These are phyloP conservation scores for Drosophila lini DNA, from an alignment of 1,140 invertebrate species.

Conservation along the genomic window DNA sequence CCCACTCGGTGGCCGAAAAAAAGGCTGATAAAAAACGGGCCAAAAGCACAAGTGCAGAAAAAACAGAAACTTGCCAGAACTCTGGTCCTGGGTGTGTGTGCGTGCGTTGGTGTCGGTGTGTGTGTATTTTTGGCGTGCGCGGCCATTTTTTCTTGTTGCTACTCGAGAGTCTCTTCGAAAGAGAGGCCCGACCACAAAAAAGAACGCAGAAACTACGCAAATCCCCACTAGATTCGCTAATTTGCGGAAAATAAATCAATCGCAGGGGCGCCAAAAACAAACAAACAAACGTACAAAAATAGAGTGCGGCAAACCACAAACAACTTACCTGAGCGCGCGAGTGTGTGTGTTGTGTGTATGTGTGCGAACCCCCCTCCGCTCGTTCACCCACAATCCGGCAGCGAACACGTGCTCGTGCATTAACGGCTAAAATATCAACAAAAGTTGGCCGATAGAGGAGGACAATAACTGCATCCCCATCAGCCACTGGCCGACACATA, in stretches of 20 bases:
- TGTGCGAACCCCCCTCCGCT: slow-evolving; percentile 4
- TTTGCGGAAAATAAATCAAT: slow-evolving; percentile 42
- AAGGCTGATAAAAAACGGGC: slow-evolving; percentile 41
- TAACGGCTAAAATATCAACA: slow-evolving; percentile 61
- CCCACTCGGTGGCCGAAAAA: slow-evolving; percentile 53
- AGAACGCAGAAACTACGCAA: slow-evolving; percentile 33
- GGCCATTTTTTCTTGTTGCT: slow-evolving; percentile 75
- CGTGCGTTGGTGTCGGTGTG: slow-evolving; percentile 48
- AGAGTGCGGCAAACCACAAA: slow-evolving; percentile 34
- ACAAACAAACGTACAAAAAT: slow-evolving; percentile 32
- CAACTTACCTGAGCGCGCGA: slow-evolving; percentile 19
- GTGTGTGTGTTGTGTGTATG: slow-evolving; percentile 3
- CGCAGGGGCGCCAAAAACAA: slow-evolving; percentile 24
- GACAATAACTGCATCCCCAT: slow-evolving; percentile 13
- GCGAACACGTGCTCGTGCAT: slow-evolving; percentile 61
- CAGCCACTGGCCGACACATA: slow-evolving; percentile 12
- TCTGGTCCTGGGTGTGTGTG: slow-evolving; percentile 11
- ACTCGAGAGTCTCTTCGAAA: slow-evolving; percentile 53
- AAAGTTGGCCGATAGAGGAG: slow-evolving; percentile 34
- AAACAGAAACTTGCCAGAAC: slow-evolving; percentile 43
- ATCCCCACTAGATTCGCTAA: slow-evolving; percentile 36
- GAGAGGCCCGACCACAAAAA: slow-evolving; percentile 53
- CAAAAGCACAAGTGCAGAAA: slow-evolving; percentile 71
- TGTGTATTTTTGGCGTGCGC: slow-evolving; percentile 80
- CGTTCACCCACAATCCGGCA: slow-evolving; percentile 36